phyloP scores from a whole-genome alignment of 2,797 vertebrate species.

The Meriones psammophilus region DNA sequence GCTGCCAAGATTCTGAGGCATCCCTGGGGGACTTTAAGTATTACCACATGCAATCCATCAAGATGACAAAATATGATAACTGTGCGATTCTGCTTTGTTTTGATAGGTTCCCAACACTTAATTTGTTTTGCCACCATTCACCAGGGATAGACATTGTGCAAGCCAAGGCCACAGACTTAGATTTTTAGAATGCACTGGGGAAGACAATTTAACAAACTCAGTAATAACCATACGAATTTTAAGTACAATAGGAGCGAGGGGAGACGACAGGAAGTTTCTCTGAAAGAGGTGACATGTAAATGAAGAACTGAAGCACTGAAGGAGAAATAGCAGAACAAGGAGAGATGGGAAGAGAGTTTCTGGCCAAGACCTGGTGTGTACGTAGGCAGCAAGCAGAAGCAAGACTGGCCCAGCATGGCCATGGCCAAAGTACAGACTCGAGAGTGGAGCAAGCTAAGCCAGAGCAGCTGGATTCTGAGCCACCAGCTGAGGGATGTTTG shows the following conservation, averaged over 20 bases:
- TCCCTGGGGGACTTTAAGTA: not conserved
- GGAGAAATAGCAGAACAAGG: not conserved
- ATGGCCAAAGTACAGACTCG: not conserved
- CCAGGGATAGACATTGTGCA: not conserved
- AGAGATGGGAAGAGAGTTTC: not conserved
- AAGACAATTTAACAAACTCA: not conserved
- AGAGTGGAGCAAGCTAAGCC: not conserved
- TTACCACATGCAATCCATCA: constrained; percentile 26
- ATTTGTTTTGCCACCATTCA: not conserved
- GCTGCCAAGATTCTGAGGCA: not conserved
- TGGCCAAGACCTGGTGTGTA: not conserved
- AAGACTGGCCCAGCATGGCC: not conserved
- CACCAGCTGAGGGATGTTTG: not conserved
- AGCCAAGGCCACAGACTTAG: not conserved
- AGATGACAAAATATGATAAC: not conserved
- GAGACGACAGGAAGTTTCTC: not conserved
- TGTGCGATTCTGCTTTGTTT: not conserved
- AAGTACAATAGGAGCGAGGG: not conserved
- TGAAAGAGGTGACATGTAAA: not conserved
- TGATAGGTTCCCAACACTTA: not conserved
- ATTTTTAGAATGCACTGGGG: not conserved
- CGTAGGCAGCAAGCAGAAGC: not conserved
- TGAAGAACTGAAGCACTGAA: not conserved
- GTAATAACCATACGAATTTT: not conserved
- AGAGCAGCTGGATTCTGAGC: not conserved